These are phyloP conservation scores for Oncorhynchus nerka DNA, from an alignment of 2,113 vertebrate species.

Conservation along the genomic window DNA sequence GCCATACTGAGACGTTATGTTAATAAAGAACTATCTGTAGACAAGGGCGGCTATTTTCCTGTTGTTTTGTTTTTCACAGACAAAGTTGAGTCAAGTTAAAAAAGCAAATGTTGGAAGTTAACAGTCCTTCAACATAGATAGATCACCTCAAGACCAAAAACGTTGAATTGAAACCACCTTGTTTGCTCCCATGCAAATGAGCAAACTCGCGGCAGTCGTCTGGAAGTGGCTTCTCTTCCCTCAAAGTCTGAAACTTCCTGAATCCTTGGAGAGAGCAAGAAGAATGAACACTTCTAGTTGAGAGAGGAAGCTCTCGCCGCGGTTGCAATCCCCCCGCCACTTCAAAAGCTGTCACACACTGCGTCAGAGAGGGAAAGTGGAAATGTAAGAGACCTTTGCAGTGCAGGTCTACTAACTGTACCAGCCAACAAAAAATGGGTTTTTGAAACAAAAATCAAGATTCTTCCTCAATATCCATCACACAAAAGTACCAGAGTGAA, in stretches of 20 bases:
- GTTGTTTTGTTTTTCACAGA: neutral
- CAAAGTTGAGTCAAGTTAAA: neutral
- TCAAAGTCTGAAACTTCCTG: conserved; percentile 30
- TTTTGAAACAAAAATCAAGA: conserved; percentile 20
- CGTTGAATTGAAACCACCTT: conserved; percentile 26
- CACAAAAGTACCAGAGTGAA: conserved; percentile 32
- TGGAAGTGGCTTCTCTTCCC: conserved; percentile 16
- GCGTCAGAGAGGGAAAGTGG: conserved; percentile 3
- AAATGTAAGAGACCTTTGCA: conserved; percentile 26
- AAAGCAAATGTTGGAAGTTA: conserved; percentile 19
- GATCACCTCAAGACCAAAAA: conserved; percentile 45
- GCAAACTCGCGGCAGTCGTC: conserved; percentile 26
- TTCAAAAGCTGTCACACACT: conserved; percentile 6
- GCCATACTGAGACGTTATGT: conserved; percentile 46
- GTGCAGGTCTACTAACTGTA: neutral
- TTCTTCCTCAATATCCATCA: conserved; percentile 6
- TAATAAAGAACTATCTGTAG: conserved; percentile 9
- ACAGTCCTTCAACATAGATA: conserved; percentile 12
- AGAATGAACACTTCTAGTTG: conserved; percentile 21
- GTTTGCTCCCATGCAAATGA: conserved; percentile 28
- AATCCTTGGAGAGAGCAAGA: conserved; percentile 30
- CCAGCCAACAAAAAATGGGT: conserved; percentile 22
- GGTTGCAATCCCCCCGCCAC: neutral
- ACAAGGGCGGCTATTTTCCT: conserved; percentile 15
- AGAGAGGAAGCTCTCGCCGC: neutral